Base-by-base conservation (phyloP, 2,888 invertebrate species). In the Tiphia femorata region DNA sequence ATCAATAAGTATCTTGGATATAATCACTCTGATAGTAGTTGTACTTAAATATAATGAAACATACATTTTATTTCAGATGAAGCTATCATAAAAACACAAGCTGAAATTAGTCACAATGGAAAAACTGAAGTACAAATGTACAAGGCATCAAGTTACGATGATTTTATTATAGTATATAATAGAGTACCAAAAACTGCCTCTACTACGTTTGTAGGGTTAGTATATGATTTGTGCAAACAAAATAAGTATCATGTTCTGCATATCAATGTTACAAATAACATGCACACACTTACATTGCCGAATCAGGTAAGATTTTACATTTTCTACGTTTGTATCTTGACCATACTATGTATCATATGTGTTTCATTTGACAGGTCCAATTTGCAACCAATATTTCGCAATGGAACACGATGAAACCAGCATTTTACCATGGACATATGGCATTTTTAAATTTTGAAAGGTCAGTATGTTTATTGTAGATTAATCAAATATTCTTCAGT, bases 151-250 rank as follows among this genome's bases (percentile, higher is more conserved):
- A 43, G 44, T 48, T 50, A 60, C 52, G 90, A 93, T 77, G 89
- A 92, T 76, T 80, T 92, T 62, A 89, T 97, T 43, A 88, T 98
- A 60, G 92, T 98, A 72, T 98, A 98, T 84, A 98, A 98, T 84
- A 89, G 98, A 75, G 96, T 98, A 53, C 98, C 98, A 6, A 98
- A 98, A 86, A 98, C 98, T 25, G 98, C 95, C 12, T 97, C 97
- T 16, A 98, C 98, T 6, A 96, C 96, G 84, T 96, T 98, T 81
- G 95, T 95, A 64, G 95, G 95, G 56, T 90, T 96, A 56, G 94
- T 94, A 0, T 96, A 96, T 77, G 95, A 95, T 83, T 84, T 95
- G 58, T 95, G 95, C 83, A 90, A 90, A 78, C 91, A 89, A 80
- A 92, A 90, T 79, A 88, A 88, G 69, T 95, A 91, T 81, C 91